Evolutionary conservation across 1,140 invertebrate genomes (phyloP), one percentile per base, ranked within the genome.

Genomic region (Physella acuta): DNA sequence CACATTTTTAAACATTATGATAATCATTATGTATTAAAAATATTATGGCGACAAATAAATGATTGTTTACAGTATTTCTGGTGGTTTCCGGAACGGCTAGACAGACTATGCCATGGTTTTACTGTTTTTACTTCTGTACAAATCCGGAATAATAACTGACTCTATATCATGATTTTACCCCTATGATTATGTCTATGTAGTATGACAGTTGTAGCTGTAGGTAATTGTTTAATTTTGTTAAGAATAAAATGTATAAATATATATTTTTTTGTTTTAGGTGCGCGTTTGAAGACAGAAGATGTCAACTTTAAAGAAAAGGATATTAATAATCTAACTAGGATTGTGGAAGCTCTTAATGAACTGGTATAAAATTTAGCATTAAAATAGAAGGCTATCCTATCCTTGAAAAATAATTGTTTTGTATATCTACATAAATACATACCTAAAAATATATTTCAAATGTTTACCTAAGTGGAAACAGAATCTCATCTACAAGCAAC

Each of bases 291-390:
- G 69, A 61, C 56, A 62, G 73, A 72, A 61, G 77, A 81, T 52
- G 81, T 80, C 77, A 77, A 77, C 26, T 82, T 84, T 68, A 73
- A 71, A 61, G 75, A 79, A 26, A 73, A 72, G 66, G 82, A 84
- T 76, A 70, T 82, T 34, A 52, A 52, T 44, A 84, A 81, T 70
- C 78, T 84, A 60, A 80, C 82, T 69, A 72, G 62, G 66, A 66
- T 81, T 20, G 79, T 81, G 64, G 80, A 81, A 65, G 73, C 81
- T 26, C 62, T 84, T n/a, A 71, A 73, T 73, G 76, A 81, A 72
- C 66, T 82, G 76, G 82, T 82, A 77, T 61, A 76, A 39, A 26
- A 14, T 20, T 34, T 58, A 3, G 20, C 30, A 53, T 24, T 34
- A 34, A 34, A 3, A 20, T 58, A 8, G n/a, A 34, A 17, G 33